These are phyloP conservation scores for Coleophora deauratella DNA, from an alignment of 2,888 invertebrate genomes.

Conservation along the genomic window DNA sequence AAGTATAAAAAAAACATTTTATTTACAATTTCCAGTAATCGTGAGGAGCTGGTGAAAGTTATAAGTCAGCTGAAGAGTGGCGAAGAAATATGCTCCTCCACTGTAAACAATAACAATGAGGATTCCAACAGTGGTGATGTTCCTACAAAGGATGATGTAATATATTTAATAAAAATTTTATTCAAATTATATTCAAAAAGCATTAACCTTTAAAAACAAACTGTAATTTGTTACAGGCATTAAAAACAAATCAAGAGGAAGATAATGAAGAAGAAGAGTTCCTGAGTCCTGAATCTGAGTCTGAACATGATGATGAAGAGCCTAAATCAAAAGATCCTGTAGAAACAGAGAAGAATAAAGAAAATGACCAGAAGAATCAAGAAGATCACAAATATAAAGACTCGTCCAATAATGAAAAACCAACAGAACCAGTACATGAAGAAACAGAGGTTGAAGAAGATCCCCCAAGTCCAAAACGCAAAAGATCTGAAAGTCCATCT, in stretches of 20 bases:
- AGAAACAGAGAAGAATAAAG: conserved; percentile 15
- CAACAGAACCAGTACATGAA: too few relatives aligned
- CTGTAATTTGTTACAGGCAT: too few relatives aligned
- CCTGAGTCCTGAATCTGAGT: conserved; percentile 62
- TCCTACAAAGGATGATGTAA: conserved; percentile 30
- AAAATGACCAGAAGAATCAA: conserved; percentile 10
- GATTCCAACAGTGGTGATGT: conserved; percentile 57
- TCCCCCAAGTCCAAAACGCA: not conserved
- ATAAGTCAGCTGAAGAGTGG: conserved; percentile 83
- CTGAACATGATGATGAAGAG: conserved; percentile 48
- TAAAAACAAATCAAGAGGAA: conserved; percentile 41
- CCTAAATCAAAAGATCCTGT: conserved; percentile 18
- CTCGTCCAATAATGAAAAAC: not conserved
- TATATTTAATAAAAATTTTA: not conserved
- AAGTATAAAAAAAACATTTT: too few relatives aligned
- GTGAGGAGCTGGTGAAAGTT: conserved; percentile 86
- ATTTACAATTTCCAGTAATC: conserved; percentile 72
- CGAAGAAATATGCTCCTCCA: conserved; percentile 74
- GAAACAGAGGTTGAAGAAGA: not conserved
- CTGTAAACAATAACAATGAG: conserved; percentile 48
- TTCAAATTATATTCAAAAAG: too few relatives aligned
- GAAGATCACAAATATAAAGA: conserved; percentile 1
- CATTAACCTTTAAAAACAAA: too few relatives aligned
- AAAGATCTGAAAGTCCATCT: not conserved
- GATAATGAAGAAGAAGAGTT: conserved; percentile 69